These are phyloP conservation scores for Pentalonia nigronervosa DNA, from an alignment of 1,140 invertebrate genomes.

Conservation along the genomic window DNA sequence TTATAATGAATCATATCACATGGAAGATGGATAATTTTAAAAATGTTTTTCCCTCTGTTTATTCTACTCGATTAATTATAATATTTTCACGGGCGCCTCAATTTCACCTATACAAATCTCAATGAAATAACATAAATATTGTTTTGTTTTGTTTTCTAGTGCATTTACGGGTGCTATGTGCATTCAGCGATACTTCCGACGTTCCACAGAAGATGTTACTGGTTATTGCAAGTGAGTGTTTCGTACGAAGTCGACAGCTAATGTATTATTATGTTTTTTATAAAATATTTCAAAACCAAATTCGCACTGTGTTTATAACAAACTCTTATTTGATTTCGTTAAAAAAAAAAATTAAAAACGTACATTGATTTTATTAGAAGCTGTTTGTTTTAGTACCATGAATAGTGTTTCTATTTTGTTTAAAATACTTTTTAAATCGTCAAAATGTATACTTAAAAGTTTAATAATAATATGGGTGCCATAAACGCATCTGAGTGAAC, in stretches of 20 bases:
- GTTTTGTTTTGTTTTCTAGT: conserved; percentile 67
- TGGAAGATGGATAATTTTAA: not conserved
- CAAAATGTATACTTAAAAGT: too few species aligned
- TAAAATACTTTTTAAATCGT: too few species aligned
- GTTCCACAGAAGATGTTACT: conserved; percentile 97
- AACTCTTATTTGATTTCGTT: not conserved
- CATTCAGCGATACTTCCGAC: conserved; percentile 97
- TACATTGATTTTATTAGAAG: not conserved
- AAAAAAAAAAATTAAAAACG: not conserved
- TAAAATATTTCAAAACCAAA: not conserved
- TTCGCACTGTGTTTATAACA: too few species aligned
- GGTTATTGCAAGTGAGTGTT: conserved; percentile 84
- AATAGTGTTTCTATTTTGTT: not conserved
- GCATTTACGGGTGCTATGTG: conserved; percentile 98
- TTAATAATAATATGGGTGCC: too few species aligned
- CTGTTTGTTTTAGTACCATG: not conserved
- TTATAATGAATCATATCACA: not conserved
- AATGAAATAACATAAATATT: not conserved
- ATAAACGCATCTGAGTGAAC: not conserved
- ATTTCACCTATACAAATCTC: not conserved
- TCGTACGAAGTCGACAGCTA: not conserved
- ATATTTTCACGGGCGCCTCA: not conserved
- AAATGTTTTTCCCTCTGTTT: not conserved
- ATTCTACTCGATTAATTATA: not conserved
- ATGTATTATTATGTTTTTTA: not conserved